phyloP scores from a whole-genome alignment of 1,140 invertebrate species.

The Rhopalosiphum maidis region DNA sequence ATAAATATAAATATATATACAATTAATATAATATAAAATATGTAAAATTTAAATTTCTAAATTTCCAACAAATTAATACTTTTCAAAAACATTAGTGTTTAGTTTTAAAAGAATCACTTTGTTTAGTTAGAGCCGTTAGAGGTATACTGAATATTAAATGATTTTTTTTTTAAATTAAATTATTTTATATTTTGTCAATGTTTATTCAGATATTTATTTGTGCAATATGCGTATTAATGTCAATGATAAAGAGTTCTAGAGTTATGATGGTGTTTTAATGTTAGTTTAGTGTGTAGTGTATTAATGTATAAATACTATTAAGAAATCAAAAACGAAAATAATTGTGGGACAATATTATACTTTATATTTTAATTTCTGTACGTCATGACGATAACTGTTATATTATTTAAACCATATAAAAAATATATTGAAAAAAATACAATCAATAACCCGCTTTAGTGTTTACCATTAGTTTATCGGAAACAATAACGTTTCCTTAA shows the following conservation, averaged over 20 bases:
- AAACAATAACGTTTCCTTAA: not conserved
- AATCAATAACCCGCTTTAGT: not conserved
- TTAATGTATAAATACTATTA: not conserved
- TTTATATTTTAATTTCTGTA: not conserved
- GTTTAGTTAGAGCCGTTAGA: not conserved
- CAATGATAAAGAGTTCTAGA: not conserved
- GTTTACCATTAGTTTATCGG: not conserved
- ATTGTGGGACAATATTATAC: not conserved
- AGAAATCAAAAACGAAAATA: not conserved
- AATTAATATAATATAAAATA: too few relatives aligned
- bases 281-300: not conserved
- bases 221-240: too few relatives aligned
- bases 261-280: not conserved
- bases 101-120: not conserved
- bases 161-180: not conserved
- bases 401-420: not conserved
- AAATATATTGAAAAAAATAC: not conserved
- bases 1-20: too few relatives aligned
- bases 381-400: not conserved
- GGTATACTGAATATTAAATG: not conserved
- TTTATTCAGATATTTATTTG: too few relatives aligned
- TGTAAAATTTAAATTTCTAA: too few relatives aligned
- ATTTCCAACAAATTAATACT: too few relatives aligned
- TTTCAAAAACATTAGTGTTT: too few relatives aligned
- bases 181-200: not conserved